A percentile compares a stretch with the other conserved stretches of the same genome.
Conservation (phyloP, 2,797 vertebrate genomes). For the Odontamblyopus lacepedii region DNA sequence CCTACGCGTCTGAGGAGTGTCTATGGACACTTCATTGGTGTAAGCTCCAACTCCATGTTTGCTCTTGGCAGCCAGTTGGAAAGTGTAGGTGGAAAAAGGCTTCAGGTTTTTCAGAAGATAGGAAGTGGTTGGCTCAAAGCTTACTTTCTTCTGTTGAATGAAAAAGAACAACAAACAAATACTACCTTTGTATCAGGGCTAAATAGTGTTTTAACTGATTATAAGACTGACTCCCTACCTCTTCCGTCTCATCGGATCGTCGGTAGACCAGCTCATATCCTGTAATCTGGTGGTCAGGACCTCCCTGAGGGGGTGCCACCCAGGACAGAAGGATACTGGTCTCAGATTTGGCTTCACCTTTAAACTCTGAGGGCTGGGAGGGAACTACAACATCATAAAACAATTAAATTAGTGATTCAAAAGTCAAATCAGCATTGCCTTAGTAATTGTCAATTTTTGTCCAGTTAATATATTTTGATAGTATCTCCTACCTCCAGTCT, state of each 20-base stretch:
- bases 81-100: conserved; percentile 94
- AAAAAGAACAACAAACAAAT: neutral
- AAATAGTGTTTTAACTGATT: neutral
- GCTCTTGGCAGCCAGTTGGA: conserved; percentile 93
- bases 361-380: conserved; percentile 94
- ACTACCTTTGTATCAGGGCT: neutral
- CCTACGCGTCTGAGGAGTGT: conserved; percentile 98
- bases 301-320: conserved; percentile 87
- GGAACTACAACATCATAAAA: conserved; percentile 79
- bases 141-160: conserved; percentile 80
- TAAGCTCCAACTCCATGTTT: conserved; percentile 94
- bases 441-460: neutral
- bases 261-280: conserved; percentile 93
- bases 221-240: conserved; percentile 73
- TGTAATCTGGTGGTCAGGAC: conserved; percentile 90
- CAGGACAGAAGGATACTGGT: conserved; percentile 95
- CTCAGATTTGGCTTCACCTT: conserved; percentile 95
- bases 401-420: conserved; percentile 6
- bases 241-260: conserved; percentile 88
- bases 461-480: neutral
- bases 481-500: conserved; percentile 88
- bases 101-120: conserved; percentile 92
- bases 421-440: neutral
- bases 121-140: conserved; percentile 87
- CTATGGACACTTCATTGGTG: conserved; percentile 91